Evolutionary conservation across 53 echinoderm and acorn worm species (phyloP), one percentile per base, ranked within the genome.

Genomic region (Luidia sarsii): DNA sequence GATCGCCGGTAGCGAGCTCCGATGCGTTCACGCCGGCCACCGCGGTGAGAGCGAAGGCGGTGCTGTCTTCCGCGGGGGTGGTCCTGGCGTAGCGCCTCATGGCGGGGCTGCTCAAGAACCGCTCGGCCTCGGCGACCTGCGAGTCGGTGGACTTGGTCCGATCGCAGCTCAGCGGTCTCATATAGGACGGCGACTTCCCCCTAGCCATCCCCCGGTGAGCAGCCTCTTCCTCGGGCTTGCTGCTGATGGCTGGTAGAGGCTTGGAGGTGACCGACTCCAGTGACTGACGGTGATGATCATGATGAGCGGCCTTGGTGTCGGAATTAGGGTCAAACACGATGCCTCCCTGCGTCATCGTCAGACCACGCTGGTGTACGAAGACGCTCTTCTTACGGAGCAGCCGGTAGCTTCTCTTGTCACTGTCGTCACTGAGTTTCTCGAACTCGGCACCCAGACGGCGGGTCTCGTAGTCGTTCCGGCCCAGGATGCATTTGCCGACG

Each of bases 401-500:
- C 75, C 55, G 52, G 36, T 87, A 71, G n/a, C 85, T 74, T 31
- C 62, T 84, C 49, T 71, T 63, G 38, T 95, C 93, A 51, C 53
- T 77, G 23, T 83, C 80, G 39, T 90, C 96, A 0, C 75, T 22
- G 3, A 93, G 65, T 38, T 90, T 84, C 21, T 86, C 83, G 16
- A 75, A 66, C 38, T 93, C 56, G 10, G 65, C 71, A 10, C 69
- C 62, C 13, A 95, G 77, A 45, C 82, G 52, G 38, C 96, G 60
- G 10, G 73, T 75, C 61, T 93, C 90, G 71, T 95, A 95, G 45
- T 93, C 90, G 68, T 93, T 95, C 0, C 88, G 37, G 14, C 84
- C 90, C 41, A 95, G 67, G 31, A 95, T 92, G 66, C 96, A 95
- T 57, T 88, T 93, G 0, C 96, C 96, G 32, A 90, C 90, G 5